Base-by-base conservation (phyloP, 2,888 invertebrate genomes). In the Petrolisthes manimaculis region DNA sequence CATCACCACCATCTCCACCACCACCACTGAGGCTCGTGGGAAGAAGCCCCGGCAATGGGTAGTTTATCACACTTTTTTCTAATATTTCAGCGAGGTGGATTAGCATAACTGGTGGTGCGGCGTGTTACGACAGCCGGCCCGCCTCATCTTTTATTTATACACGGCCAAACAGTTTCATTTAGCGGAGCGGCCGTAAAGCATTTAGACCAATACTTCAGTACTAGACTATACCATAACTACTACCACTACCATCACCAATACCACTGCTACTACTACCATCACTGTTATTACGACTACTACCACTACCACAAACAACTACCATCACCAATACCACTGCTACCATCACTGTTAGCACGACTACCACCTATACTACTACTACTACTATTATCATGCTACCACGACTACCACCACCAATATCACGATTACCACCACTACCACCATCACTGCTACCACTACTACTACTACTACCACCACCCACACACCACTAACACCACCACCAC, bases 31-130 rank as follows among this genome's bases (percentile, higher is more conserved):
- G 37, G 37, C 12, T 24, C 61, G 24, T 67, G 37, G 81, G 61
- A 67, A 51, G 81, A 81, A 81, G 37, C 24, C 5, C 67, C 24
- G 67, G 54, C 37, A 67, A 61, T 81, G 51, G n/a, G 37, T 37
- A 61, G 14, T 67, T 67, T 67, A 67, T 61, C 37, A 37, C 67
- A 5, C 81, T 81, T 67, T 81, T 81, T 81, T 81, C 67, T 81
- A 81, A 61, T 81, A 81, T 81, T 81, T 81, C 67, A 81, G 81
- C 81, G 24, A 37, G 12, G 9, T 24, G 81, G 12, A 81, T 81
- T 67, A 81, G 67, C 81, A 81, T 81, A 81, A 56, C 67, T 81
- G 81, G 37, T 18, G n/a, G 81, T 24, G 67, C 71, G 4, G 18
- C 24, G 51, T 67, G 67, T 67, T 81, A 56, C 67, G 67, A 14